Percentiles rank a stretch among this genome's conserved stretches.
These are phyloP conservation scores for Sceloporus tristichus DNA, from an alignment of 2,113 vertebrate genomes.

Conservation along the genomic window DNA sequence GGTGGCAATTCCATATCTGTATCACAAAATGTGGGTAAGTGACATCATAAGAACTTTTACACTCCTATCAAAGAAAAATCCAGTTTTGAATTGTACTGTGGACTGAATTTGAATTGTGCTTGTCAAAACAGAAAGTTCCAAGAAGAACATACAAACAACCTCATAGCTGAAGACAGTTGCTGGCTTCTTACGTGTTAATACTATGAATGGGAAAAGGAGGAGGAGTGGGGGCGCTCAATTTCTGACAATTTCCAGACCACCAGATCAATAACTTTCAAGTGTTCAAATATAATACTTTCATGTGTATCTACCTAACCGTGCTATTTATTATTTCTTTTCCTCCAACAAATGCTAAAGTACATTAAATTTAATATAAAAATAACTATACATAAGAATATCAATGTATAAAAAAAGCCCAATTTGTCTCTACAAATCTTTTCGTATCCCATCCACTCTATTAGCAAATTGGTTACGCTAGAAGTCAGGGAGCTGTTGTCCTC, in stretches of 20 bases:
- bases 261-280: not conserved
- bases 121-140: not conserved
- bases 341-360: not conserved
- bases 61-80: not conserved
- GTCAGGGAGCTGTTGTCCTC: no score
- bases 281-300: not conserved
- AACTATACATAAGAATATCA: not conserved
- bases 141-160: not conserved
- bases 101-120: not conserved
- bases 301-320: not conserved
- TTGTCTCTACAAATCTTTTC: not conserved
- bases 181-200: not conserved
- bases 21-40: not conserved
- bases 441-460: not conserved
- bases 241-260: not conserved
- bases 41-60: not conserved
- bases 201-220: not conserved
- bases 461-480: not conserved
- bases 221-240: not conserved
- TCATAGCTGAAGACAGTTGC: not conserved
- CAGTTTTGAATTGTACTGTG: not conserved
- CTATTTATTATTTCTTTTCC: not conserved
- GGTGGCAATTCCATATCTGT: not conserved
- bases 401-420: not conserved
- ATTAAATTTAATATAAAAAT: not conserved